These are phyloP conservation scores for Leptopilina drosophilae DNA, from an alignment of 2,888 invertebrate genomes.

Conservation along the genomic window DNA sequence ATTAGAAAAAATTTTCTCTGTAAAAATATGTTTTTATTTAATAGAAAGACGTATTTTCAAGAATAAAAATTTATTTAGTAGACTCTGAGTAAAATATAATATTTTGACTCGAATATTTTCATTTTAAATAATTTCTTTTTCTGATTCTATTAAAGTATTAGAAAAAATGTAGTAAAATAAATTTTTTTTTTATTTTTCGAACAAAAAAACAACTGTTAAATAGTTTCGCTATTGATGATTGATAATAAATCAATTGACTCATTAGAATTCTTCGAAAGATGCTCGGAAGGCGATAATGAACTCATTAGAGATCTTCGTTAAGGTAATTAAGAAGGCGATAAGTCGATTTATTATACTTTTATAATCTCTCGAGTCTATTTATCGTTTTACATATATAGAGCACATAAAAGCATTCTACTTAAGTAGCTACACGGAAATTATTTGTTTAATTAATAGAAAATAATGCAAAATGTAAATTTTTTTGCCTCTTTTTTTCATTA, in stretches of 20 bases:
- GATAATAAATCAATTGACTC: neutral
- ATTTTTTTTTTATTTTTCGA: neutral
- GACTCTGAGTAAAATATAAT: too few species aligned
- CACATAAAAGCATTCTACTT: neutral
- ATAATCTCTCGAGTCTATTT: neutral
- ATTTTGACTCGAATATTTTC: too few species aligned
- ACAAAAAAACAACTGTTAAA: neutral
- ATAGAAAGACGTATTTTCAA: too few species aligned
- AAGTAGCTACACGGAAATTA: neutral
- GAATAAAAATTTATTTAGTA: too few species aligned
- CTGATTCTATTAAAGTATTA: too few species aligned
- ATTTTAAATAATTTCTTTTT: too few species aligned
- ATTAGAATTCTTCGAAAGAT: constrained; percentile 20
- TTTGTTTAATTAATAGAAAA: too few species aligned
- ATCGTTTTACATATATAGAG: neutral
- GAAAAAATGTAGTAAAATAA: neutral
- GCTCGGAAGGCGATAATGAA: constrained; percentile 18
- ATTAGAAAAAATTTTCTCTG: too few species aligned
- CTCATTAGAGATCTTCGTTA: constrained; percentile 31
- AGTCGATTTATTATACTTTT: constrained; percentile 22
- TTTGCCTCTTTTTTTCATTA: too few species aligned
- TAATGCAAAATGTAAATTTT: too few species aligned
- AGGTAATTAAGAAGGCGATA: constrained; percentile 16
- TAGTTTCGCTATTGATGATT: neutral
- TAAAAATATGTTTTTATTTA: too few species aligned